phyloP scores from a whole-genome alignment of 1,140 invertebrate genomes.

The Thaumatotibia leucotreta region DNA sequence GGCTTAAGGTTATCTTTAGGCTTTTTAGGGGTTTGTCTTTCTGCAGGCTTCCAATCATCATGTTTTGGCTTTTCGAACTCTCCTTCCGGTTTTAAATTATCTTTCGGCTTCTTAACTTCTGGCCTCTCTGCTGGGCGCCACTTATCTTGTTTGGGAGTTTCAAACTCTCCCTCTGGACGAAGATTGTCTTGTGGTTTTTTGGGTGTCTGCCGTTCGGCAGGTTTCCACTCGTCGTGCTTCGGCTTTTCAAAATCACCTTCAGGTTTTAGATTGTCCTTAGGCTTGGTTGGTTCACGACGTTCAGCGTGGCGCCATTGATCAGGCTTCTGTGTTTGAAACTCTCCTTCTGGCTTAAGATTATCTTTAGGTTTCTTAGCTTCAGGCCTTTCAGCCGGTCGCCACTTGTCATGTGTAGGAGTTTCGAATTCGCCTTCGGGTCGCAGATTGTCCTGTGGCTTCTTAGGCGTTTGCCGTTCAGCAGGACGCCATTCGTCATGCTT shows the following conservation, averaged over 20 bases:
- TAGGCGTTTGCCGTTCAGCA: conserved; percentile 43
- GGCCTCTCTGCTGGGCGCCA: conserved; percentile 63
- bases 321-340: conserved; percentile 76
- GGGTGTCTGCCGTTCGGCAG: conserved; percentile 63
- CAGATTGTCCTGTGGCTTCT: conserved; percentile 69
- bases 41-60: conserved; percentile 77
- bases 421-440: conserved; percentile 75
- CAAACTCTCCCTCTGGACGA: conserved; percentile 78
- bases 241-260: conserved; percentile 78
- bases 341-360: conserved; percentile 80
- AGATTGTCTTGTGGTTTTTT: conserved; percentile 78
- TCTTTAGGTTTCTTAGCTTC: conserved; percentile 58
- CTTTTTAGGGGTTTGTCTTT: conserved; percentile 75
- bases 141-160: conserved; percentile 58
- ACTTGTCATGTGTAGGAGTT: conserved; percentile 52
- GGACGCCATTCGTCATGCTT: conserved; percentile 54
- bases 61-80: conserved; percentile 80
- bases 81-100: conserved; percentile 81
- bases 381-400: conserved; percentile 65
- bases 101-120: conserved; percentile 64
- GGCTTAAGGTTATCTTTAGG: conserved; percentile 80
- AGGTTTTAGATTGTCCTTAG: conserved; percentile 77
- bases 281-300: conserved; percentile 73
- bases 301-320: conserved; percentile 74
- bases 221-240: conserved; percentile 44